These are phyloP conservation scores for Autographa gamma DNA, from an alignment of 2,888 invertebrate species.

Conservation along the genomic window DNA sequence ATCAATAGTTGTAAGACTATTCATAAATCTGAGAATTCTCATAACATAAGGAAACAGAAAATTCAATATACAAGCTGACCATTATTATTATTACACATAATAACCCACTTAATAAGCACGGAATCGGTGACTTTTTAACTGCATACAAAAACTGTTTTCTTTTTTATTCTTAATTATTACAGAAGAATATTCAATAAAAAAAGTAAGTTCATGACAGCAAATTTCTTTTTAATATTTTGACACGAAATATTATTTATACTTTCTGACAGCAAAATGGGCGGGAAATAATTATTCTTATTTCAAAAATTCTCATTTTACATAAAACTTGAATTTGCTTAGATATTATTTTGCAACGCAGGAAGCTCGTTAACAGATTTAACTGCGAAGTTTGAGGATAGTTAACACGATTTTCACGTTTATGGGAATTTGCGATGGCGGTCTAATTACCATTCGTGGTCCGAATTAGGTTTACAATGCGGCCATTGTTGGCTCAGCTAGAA, in stretches of 20 bases:
- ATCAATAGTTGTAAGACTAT: not conserved
- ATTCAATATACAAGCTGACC: no score
- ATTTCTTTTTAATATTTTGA: no score
- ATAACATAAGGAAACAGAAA: not conserved
- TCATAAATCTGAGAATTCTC: not conserved
- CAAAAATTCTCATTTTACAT: not conserved
- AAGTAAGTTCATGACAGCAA: no score
- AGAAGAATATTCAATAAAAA: no score
- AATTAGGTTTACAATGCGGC: conserved; percentile 59
- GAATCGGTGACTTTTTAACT: no score
- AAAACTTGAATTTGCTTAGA: conserved; percentile 17
- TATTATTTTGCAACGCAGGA: conserved; percentile 54
- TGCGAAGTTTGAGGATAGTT: conserved; percentile 53
- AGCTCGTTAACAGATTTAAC: conserved; percentile 65
- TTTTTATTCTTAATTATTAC: no score
- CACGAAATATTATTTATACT: no score
- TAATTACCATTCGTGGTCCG: conserved; percentile 63
- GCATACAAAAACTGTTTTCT: no score
- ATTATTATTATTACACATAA: no score
- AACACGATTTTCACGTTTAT: conserved; percentile 56
- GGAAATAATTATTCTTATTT: not conserved
- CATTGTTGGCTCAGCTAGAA: conserved; percentile 46
- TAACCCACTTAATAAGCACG: no score
- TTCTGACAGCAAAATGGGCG: not conserved
- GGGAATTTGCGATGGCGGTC: conserved; percentile 60